Evolutionary conservation across 2,797 vertebrate species (phyloP).

Genomic region (Acropternis orthonyx): DNA sequence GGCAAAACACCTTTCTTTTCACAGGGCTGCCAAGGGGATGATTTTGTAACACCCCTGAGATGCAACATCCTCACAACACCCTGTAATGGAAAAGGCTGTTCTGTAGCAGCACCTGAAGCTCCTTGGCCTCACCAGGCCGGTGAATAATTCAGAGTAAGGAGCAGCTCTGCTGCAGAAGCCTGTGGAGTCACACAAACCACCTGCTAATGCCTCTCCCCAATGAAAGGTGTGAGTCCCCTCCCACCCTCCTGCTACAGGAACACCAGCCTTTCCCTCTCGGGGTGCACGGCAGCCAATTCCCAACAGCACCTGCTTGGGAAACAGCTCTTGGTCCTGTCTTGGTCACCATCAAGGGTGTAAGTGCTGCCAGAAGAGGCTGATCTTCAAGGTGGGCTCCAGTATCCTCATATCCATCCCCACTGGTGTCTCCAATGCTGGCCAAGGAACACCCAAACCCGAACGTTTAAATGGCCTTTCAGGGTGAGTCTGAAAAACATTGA

Average conservation of each 20-base stretch:
- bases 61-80: background rate
- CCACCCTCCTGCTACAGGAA: background rate
- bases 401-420: constrained; percentile 51
- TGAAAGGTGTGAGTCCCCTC: background rate
- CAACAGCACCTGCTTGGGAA: constrained; percentile 72
- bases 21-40: background rate
- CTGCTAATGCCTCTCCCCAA: background rate
- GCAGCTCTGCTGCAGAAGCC: background rate
- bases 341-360: constrained; percentile 76
- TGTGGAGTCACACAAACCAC: background rate
- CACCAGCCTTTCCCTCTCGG: background rate
- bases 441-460: constrained; percentile 74
- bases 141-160: background rate
- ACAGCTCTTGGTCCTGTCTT: constrained; percentile 27
- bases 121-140: background rate
- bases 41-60: background rate
- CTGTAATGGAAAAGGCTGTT: background rate
- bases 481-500: constrained; percentile 21
- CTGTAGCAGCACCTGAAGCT: background rate
- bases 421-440: background rate
- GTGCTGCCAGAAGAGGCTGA: constrained; percentile 71
- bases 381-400: constrained; percentile 78
- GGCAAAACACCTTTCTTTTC: background rate
- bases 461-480: background rate
- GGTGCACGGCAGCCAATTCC: background rate